Percentiles rank a stretch among this genome's conserved stretches.
These are phyloP conservation scores for Heteractis magnifica DNA, from an alignment of 92 coral and sea anemone species.

Conservation along the genomic window DNA sequence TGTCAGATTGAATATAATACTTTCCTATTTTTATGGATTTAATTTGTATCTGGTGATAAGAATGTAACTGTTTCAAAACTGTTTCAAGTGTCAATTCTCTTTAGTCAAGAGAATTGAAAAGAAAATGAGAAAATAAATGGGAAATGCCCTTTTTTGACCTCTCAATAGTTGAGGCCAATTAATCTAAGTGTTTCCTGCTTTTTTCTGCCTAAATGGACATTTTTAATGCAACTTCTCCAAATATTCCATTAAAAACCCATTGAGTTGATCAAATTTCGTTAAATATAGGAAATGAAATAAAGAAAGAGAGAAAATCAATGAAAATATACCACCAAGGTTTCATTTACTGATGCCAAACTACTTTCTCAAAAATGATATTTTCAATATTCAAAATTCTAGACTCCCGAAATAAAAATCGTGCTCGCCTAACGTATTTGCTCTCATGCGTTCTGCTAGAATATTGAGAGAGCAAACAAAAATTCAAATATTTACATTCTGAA, in stretches of 20 bases:
- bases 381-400: background rate
- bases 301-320: background rate
- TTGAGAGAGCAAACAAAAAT: background rate
- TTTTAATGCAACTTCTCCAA: slow-evolving; percentile 10
- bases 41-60: background rate
- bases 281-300: slow-evolving; percentile 24
- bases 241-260: slow-evolving; percentile 14
- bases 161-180: background rate
- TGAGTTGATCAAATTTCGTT: slow-evolving; percentile 2
- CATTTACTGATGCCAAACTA: background rate
- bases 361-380: background rate
- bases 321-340: background rate
- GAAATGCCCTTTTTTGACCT: background rate
- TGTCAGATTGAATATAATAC: background rate
- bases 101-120: background rate
- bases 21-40: background rate
- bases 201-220: slow-evolving; percentile 12
- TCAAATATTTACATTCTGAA: slow-evolving; percentile 3
- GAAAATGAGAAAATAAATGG: slow-evolving; percentile 1
- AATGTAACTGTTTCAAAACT: background rate
- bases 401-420: background rate
- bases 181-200: slow-evolving; percentile 4
- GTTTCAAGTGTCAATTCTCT: slow-evolving; percentile 3
- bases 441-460: background rate
- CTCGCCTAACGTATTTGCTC: background rate